A percentile compares a stretch with the other conserved stretches of the same genome.
Conservation (phyloP, 2,888 invertebrate species). For the Rhagium mordax region DNA sequence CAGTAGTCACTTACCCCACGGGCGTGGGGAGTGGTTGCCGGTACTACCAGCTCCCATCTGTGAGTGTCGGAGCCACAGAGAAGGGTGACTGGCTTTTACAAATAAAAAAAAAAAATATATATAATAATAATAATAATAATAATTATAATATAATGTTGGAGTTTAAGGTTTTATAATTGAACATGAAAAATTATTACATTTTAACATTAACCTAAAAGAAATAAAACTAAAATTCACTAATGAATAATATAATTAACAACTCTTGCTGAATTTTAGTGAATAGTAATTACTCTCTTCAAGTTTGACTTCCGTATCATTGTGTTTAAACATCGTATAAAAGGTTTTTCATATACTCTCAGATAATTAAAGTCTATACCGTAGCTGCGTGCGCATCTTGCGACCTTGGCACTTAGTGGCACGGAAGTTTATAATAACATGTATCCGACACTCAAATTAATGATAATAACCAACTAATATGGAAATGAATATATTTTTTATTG, state of each 20-base stretch:
- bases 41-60: too few species aligned
- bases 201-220: neutral
- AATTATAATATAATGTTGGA: too few species aligned
- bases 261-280: neutral
- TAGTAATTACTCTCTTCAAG: neutral
- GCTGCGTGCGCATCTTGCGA: constrained; percentile 54
- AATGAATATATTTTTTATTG: constrained; percentile 52
- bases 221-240: neutral
- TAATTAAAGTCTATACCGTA: constrained; percentile 40
- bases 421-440: constrained; percentile 65
- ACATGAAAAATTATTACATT: too few species aligned
- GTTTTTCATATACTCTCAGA: constrained; percentile 37
- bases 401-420: constrained; percentile 64
- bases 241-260: neutral
- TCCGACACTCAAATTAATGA: constrained; percentile 65
- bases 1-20: too few species aligned
- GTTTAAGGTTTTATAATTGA: too few species aligned
- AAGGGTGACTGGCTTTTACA: too few species aligned
- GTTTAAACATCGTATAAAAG: neutral
- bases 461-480: constrained; percentile 64
- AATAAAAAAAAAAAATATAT: too few species aligned
- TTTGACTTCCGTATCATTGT: neutral
- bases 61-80: too few species aligned
- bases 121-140: too few species aligned
- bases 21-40: too few species aligned